Conservation (phyloP, 2,113 vertebrate species). For the Leptosomus discolor region DNA sequence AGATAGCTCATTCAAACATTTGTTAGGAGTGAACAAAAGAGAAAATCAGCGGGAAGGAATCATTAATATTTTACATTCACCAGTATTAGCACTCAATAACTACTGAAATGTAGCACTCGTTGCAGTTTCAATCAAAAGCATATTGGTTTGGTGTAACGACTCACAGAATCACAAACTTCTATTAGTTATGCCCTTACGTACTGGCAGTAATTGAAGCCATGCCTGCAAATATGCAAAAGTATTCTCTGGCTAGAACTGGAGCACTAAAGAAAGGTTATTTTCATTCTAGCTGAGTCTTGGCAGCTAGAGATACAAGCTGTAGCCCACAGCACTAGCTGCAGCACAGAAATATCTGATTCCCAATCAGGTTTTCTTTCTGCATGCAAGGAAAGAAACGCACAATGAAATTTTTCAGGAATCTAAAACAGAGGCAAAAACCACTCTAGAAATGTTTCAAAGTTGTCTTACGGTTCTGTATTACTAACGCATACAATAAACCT, state of each 20-base stretch:
- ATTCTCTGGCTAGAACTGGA: neutral
- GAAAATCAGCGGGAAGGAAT: neutral
- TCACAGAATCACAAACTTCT: neutral
- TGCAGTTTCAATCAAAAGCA: neutral
- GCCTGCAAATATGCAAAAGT: neutral
- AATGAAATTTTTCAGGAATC: neutral
- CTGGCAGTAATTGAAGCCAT: neutral
- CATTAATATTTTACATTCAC: neutral
- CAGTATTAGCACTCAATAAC: neutral
- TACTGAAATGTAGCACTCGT: neutral
- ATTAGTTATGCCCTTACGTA: neutral
- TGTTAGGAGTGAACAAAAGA: neutral
- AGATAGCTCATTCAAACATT: neutral
- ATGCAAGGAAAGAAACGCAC: neutral
- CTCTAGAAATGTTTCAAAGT: neutral
- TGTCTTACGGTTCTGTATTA: neutral
- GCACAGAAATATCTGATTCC: neutral
- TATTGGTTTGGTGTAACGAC: neutral
- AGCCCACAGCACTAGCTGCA: neutral
- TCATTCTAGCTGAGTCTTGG: neutral
- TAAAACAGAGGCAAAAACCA: neutral
- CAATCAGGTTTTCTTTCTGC: neutral
- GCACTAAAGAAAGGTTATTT: neutral
- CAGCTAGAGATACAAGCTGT: neutral
- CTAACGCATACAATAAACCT: neutral